These are phyloP conservation scores for Danaus melanippus DNA, from an alignment of 1,140 invertebrate species.

Conservation along the genomic window DNA sequence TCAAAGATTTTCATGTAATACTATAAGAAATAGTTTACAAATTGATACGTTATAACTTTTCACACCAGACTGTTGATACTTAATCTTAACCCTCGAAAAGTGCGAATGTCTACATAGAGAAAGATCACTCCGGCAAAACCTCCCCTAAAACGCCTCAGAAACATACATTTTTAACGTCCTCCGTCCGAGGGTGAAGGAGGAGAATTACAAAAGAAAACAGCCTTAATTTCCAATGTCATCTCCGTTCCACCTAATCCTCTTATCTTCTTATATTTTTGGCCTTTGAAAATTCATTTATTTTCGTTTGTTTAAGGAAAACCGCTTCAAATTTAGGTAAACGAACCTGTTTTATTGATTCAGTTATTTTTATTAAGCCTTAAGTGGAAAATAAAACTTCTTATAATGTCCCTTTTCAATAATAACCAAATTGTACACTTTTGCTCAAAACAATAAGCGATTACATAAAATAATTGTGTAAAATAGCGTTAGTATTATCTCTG, in stretches of 20 bases:
- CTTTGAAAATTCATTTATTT: slow-evolving; percentile 71
- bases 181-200: slow-evolving; percentile 48
- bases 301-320: slow-evolving; percentile 69
- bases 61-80: background rate
- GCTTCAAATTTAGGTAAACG: slow-evolving; percentile 31
- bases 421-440: no score
- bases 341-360: slow-evolving; percentile 45
- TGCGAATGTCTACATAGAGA: slow-evolving; percentile 39
- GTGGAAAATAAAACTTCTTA: no score
- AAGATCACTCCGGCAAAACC: slow-evolving; percentile 32
- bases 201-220: slow-evolving; percentile 70
- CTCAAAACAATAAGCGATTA: no score
- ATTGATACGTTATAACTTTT: background rate
- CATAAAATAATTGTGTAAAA: no score
- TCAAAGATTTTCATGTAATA: no score
- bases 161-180: slow-evolving; percentile 68
- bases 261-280: slow-evolving; percentile 69
- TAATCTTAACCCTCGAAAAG: slow-evolving; percentile 9
- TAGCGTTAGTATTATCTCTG: no score
- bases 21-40: no score
- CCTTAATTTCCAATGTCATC: slow-evolving; percentile 72
- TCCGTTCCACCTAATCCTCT: slow-evolving; percentile 69
- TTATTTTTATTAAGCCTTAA: background rate
- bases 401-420: no score
- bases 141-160: slow-evolving; percentile 32